These are phyloP conservation scores for Epirrita christyi DNA, from an alignment of 2,888 invertebrate genomes.

Conservation along the genomic window DNA sequence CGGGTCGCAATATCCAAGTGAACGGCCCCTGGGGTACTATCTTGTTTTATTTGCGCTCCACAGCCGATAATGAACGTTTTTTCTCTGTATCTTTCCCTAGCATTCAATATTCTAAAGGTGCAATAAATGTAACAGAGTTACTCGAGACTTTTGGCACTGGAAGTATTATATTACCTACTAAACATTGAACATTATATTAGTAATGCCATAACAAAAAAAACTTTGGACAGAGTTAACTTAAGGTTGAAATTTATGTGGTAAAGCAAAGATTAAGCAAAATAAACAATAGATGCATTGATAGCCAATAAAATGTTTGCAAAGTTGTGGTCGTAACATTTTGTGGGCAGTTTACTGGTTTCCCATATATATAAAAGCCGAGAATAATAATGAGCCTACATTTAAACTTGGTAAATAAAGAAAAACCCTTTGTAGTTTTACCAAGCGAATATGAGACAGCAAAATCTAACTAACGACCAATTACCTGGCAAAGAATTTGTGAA, in stretches of 20 bases:
- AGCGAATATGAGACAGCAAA: constrained; percentile 33
- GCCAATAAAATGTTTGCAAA: constrained; percentile 61
- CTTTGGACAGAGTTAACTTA: constrained; percentile 17
- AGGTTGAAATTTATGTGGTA: constrained; percentile 42
- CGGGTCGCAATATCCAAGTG: constrained; percentile 78
- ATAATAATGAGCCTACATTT: constrained; percentile 37
- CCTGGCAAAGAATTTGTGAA: constrained; percentile 30
- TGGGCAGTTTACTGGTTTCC: constrained; percentile 46
- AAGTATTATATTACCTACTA: constrained; percentile 50
- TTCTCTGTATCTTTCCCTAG: constrained; percentile 63
- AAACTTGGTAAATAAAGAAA: constrained; percentile 34
- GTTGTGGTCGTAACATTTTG: constrained; percentile 54
- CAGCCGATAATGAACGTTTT: constrained; percentile 80
- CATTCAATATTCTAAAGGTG: constrained; percentile 74
- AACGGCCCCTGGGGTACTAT: constrained; percentile 74
- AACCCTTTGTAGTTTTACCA: constrained; percentile 36
- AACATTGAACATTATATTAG: not conserved
- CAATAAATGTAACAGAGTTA: constrained; percentile 66
- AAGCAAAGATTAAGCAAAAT: constrained; percentile 57
- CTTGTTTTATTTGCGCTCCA: constrained; percentile 75
- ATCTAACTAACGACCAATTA: constrained; percentile 32
- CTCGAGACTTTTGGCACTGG: constrained; percentile 50
- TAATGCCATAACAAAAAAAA: not conserved
- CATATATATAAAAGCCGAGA: constrained; percentile 40
- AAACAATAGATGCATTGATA: constrained; percentile 66